Conservation (phyloP, 2,888 invertebrate genomes). For the Tigriopus californicus region DNA sequence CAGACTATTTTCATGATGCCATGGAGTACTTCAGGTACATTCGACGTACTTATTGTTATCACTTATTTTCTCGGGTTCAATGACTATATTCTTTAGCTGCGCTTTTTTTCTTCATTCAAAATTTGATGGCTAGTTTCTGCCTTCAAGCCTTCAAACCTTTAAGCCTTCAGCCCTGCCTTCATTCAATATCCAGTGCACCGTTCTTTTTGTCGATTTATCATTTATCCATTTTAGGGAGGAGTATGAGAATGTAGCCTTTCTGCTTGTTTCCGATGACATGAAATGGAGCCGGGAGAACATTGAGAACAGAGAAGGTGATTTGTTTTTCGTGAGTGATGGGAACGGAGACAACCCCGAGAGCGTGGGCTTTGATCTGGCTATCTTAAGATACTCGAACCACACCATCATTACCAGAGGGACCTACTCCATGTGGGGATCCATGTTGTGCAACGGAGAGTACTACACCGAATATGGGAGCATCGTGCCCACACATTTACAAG, state of each 20-base stretch:
- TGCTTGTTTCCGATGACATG: not conserved
- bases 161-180: too few species aligned
- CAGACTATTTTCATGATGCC: conserved; percentile 1
- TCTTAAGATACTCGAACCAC: not conserved
- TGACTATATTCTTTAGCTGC: too few species aligned
- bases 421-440: conserved; percentile 3
- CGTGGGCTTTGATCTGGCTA: not conserved
- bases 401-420: conserved; percentile 5
- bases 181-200: too few species aligned
- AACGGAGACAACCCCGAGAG: not conserved
- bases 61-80: too few species aligned
- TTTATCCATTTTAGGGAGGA: not conserved
- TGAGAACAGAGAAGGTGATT: not conserved
- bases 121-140: too few species aligned
- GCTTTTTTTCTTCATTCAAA: too few species aligned
- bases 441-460: not conserved
- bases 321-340: not conserved
- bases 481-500: not conserved
- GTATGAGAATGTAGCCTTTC: not conserved
- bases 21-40: conserved; percentile 5
- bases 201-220: too few species aligned
- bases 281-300: not conserved
- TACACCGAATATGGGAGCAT: conserved; percentile 10
- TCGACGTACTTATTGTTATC: too few species aligned
- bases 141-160: too few species aligned